Evolutionary conservation across 2,888 invertebrate species (phyloP).

Genomic region (Girardia tigrina): DNA sequence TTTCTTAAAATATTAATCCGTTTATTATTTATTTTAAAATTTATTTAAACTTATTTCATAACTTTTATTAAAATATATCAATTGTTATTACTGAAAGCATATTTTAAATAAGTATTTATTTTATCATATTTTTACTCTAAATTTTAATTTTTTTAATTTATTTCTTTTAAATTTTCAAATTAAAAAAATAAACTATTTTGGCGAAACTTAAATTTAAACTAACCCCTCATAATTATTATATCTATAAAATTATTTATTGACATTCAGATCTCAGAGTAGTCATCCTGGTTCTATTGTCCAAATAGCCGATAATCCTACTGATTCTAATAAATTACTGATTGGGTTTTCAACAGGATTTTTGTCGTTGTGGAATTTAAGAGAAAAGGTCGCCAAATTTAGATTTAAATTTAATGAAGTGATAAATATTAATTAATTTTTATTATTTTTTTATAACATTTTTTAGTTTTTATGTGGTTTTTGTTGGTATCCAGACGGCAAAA

Average conservation of each 20-base stretch:
- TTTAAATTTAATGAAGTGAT: constrained; percentile 46
- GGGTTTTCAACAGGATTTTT: constrained; percentile 85
- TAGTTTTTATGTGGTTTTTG: constrained; percentile 64
- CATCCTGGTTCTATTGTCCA: constrained; percentile 92
- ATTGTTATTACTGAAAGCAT: no score
- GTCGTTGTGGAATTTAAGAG: constrained; percentile 84
- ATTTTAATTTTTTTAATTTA: no score
- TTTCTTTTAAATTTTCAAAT: no score
- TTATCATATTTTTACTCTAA: no score
- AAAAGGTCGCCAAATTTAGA: constrained; percentile 65
- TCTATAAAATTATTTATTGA: not conserved
- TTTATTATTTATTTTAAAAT: no score
- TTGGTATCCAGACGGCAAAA: constrained; percentile 95
- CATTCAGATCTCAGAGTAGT: constrained; percentile 69
- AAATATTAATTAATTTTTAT: not conserved
- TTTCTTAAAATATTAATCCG: no score
- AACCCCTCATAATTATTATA: no score
- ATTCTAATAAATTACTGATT: constrained; percentile 87
- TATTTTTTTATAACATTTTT: constrained; percentile 49
- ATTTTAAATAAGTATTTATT: no score
- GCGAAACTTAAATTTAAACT: no score
- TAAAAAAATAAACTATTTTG: no score
- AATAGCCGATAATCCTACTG: constrained; percentile 86
- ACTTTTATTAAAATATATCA: no score
- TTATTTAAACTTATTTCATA: no score